Base-by-base conservation (phyloP, 2,888 invertebrate genomes). In the Callimorpha dominula region DNA sequence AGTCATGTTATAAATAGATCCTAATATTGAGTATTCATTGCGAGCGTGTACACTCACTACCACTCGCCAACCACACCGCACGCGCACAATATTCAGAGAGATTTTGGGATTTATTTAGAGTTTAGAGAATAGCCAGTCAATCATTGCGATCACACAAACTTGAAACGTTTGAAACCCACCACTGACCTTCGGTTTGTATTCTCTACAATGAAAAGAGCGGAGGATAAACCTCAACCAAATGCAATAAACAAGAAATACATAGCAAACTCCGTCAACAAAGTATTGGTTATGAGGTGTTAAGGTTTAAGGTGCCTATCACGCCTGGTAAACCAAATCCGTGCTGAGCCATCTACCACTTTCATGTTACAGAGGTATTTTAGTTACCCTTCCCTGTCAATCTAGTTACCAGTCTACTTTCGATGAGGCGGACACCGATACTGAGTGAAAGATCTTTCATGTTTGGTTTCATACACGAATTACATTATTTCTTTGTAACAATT, bases 1-100 rank as follows among this genome's bases (percentile, higher is more conserved):
- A 78, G 69, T 74, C 74, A 65, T 4, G 71, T 76, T 81, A 78
- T 80, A 81, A 64, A 64, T 72, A 78, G 68, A 70, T 69, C 68
- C 62, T 73, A 74, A 81, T 78, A 69, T 78, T 72, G 73, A 78
- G 72, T 65, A 71, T 75, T 75, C 72, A 68, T 54, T 15, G 14
- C 20, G 46, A 63, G 54, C 40, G 50, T 78, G 57, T n/a, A 57
- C 46, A 62, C 46, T 31, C 40, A 60, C 46, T 65, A 65, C 43
- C 43, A 52, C 15, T 42, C 42, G 42, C 40, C n/a, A 14, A 42
- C 42, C 46, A 40, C 43, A 60, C 12, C 15, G 46, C 31, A 54
- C 20, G 14, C 20, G 31, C 20, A 46, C 43, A 46, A 68, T 46
- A 57, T 60, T 60, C 31, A 60, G 14, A 8, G 20, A 6, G 31